These are phyloP conservation scores for Ornithoptera alexandrae DNA, from an alignment of 2,888 invertebrate genomes.

Conservation along the genomic window DNA sequence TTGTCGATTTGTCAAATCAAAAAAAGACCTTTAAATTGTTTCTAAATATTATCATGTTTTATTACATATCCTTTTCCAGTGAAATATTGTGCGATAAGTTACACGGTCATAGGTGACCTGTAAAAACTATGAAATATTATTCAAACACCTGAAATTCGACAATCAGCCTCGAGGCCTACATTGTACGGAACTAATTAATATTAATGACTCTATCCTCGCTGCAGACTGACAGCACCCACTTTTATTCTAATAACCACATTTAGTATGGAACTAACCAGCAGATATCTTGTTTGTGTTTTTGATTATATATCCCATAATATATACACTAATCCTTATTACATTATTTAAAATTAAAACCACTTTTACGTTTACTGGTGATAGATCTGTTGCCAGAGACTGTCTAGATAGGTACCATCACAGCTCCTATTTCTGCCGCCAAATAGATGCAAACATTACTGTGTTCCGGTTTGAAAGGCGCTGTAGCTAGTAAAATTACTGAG, in stretches of 20 bases:
- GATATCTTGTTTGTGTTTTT: background rate
- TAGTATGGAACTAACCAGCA: background rate
- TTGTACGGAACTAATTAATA: slow-evolving; percentile 21
- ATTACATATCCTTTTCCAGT: background rate
- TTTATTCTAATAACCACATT: background rate
- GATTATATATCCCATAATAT: background rate
- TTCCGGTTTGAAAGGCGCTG: no score
- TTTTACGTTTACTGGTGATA: no score
- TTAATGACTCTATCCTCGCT: slow-evolving; percentile 17
- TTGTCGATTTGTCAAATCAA: no score
- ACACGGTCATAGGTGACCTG: background rate
- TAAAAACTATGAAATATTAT: background rate
- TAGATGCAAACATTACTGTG: no score
- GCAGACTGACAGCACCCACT: slow-evolving; percentile 7
- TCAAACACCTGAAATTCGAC: slow-evolving; percentile 13
- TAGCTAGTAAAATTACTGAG: no score
- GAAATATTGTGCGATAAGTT: background rate
- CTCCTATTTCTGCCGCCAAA: no score
- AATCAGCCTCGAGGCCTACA: slow-evolving; percentile 5
- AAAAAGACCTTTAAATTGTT: no score
- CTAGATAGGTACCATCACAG: no score
- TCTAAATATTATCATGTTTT: no score
- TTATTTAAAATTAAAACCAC: no score
- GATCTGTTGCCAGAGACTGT: no score
- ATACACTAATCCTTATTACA: no score